Evolutionary conservation across 2,888 invertebrate species (phyloP).

Genomic region (Parnassius apollo): DNA sequence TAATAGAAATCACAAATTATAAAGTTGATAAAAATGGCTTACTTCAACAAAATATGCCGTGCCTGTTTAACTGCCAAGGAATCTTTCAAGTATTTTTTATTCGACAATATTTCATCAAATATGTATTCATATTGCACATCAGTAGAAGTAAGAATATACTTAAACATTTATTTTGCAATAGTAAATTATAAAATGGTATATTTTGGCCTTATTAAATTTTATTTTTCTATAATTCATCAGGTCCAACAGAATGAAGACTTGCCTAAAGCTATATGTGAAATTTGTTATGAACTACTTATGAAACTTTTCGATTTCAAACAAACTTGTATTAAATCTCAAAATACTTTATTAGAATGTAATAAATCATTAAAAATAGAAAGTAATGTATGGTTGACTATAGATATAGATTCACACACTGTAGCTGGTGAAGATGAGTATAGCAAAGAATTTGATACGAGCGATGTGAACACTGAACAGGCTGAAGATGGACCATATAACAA

Average conservation of each 20-base stretch:
- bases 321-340: conserved; percentile 62
- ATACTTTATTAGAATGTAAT: conserved; percentile 40
- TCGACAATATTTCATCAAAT: conserved; percentile 58
- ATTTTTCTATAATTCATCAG: conserved; percentile 42
- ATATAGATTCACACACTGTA: conserved; percentile 1
- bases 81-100: conserved; percentile 53
- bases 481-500: conserved; percentile 7
- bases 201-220: neutral
- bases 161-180: neutral
- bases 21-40: conserved; percentile 30
- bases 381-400: conserved; percentile 1
- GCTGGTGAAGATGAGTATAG: conserved; percentile 8
- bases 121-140: conserved; percentile 68
- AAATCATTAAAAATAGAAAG: conserved; percentile 16
- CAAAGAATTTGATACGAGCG: conserved; percentile 3
- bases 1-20: too few species aligned
- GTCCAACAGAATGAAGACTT: conserved; percentile 52
- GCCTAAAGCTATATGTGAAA: conserved; percentile 60
- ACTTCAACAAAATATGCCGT: conserved; percentile 56
- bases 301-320: conserved; percentile 63
- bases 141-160: conserved; percentile 51
- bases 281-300: conserved; percentile 55
- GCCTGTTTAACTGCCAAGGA: conserved; percentile 61
- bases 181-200: neutral
- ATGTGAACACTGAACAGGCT: conserved; percentile 14